Evolutionary conservation across 2,113 vertebrate genomes (phyloP).

Genomic region (Siniperca chuatsi): DNA sequence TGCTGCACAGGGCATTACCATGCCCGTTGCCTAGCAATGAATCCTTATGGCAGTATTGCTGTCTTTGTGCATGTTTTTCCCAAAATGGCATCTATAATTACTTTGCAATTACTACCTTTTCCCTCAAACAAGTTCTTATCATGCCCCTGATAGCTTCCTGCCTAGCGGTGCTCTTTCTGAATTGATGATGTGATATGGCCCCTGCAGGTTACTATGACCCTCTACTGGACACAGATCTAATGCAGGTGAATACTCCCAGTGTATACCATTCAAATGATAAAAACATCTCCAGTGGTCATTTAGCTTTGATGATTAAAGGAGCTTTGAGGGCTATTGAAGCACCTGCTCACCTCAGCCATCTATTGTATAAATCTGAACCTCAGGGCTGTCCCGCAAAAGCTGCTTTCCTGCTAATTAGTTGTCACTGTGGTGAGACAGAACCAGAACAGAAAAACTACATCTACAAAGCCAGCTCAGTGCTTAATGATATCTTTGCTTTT

Average conservation of each 20-base stretch:
- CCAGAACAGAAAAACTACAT: constrained; percentile 15
- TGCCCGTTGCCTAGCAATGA: constrained; percentile 83
- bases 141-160: constrained; percentile 17
- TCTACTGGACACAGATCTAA: constrained; percentile 16
- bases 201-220: constrained; percentile 10
- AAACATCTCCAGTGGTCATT: constrained; percentile 32
- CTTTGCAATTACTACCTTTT: constrained; percentile 76
- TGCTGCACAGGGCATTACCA: constrained; percentile 69
- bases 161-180: constrained; percentile 21
- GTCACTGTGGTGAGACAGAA: constrained; percentile 30
- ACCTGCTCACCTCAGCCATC: constrained; percentile 36
- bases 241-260: not conserved
- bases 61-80: constrained; percentile 58
- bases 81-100: constrained; percentile 78
- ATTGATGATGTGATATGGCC: constrained; percentile 41
- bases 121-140: constrained; percentile 56
- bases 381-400: constrained; percentile 13
- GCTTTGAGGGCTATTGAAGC: constrained; percentile 35
- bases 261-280: constrained; percentile 35
- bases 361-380: constrained; percentile 25
- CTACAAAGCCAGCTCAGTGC: constrained; percentile 18
- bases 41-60: constrained; percentile 59
- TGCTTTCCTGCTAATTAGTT: constrained; percentile 45
- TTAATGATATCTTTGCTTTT: constrained; percentile 33
- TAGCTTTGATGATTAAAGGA: constrained; percentile 34